Base-by-base conservation (phyloP, 1,140 invertebrate genomes). In the Anoplophora glabripennis region DNA sequence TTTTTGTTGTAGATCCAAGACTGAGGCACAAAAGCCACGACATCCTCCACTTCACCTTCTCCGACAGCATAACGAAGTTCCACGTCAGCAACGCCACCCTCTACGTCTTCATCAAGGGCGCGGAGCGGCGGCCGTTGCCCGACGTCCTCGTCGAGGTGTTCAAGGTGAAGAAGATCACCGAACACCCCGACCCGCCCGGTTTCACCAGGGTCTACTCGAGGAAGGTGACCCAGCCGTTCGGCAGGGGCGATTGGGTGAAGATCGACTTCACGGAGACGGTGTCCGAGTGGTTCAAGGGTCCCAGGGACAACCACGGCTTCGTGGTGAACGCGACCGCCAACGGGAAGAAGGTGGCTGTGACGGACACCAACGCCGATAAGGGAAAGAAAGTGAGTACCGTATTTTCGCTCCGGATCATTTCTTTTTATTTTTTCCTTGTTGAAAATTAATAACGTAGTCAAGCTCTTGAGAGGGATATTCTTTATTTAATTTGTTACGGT, bases 191-290 rank as follows among this genome's bases (percentile, higher is more conserved):
- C 37, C 53, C 64, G 4, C 64, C 67, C 11, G 63, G 37, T 4
- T 42, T 71, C 7, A 46, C 61, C 4, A 65, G 57, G 55, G 62
- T 72, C 11, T 57, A 59, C 1, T 57, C 61, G 17, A 64, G 57
- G 33, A 69, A 70, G 49, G 57, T 70, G 7, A 47, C 56, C 3
- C 73, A 73, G 28, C 68, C 70, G 62, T 59, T 61, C 17, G 75
- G 81, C 4, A 67, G 73, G 8, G 89, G 88, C 0, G 80, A 81
- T 45, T 92, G 89, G 89, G 71, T 90, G 8, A 83, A 83, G 55
- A 77, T 92, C 9, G 88, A 92, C 64, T 77, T 92, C 0, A 86
- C 85, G n/a, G 81, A 82, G n/a, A 83, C 89, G 72, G 83, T 92
- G 1, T 79, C 81, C 38, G 84, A 89, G 36, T 92, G 89, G 86